Evolutionary conservation across 1,140 invertebrate species (phyloP), one percentile per base, ranked within the genome.

Genomic region (Ericerus pela): DNA sequence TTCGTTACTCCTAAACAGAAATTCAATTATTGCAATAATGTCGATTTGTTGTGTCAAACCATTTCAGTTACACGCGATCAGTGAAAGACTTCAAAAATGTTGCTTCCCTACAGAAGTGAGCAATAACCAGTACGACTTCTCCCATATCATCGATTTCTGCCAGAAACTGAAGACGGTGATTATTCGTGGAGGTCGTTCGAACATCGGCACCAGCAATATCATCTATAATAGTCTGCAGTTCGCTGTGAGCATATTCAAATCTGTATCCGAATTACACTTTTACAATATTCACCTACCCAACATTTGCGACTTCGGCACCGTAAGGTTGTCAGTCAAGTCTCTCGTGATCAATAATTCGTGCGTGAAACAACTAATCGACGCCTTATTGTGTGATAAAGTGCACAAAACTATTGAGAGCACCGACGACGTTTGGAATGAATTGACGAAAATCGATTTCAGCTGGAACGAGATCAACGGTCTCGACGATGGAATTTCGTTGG

Each of bases 71-170:
- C 81, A 87, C 72, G 85, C 90, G 20, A 82, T 96, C 47, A 89
- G 84, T 64, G 82, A 91, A 68, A 75, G 90, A 62, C 74, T 93
- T 10, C 87, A 87, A 67, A 77, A 88, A 60, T 84, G 89, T 1
- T 87, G 89, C 68, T 84, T 89, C 18, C 73, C 78, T 2, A 71
- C 79, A 51, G 78, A 84, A 71, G 78, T 80, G 43, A 69, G 75
- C 55, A 76, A 79, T 61, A 77, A 76, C 67, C 73, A 75, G 63
- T 81, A 80, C 64, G 87, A 95, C 69, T 84, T 95, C 58, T 88
- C 86, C 62, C 87, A 94, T 66, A 80, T 95, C 5, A 66, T 96
- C 54, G 91, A 96, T 66, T 88, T 90, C 65, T 85, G 85, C 66
- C 84, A 82, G 1, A 80, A 85, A 62, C 65, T 91, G 8, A 75